Percentiles rank a stretch among this genome's conserved stretches.
Evolutionary conservation across 2,888 invertebrate genomes (phyloP).

Genomic region (Perithous albicinctus): DNA sequence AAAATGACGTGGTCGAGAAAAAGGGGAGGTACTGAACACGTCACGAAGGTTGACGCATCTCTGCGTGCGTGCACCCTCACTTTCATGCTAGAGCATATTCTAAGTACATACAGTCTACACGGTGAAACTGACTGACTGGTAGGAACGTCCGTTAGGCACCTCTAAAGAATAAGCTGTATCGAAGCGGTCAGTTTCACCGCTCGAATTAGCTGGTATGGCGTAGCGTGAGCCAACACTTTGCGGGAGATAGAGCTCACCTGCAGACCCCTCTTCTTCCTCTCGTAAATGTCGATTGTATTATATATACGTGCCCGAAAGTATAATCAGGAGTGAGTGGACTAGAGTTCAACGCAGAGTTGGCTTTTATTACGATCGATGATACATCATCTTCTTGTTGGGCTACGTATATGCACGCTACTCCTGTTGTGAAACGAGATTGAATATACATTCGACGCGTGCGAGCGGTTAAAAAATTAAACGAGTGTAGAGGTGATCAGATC

Average conservation of each 20-base stretch:
- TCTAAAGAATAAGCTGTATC: background rate
- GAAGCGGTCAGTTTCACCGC: slow-evolving; percentile 14
- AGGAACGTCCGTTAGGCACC: background rate
- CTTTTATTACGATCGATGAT: slow-evolving; percentile 78
- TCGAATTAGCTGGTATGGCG: background rate
- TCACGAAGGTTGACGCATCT: slow-evolving; percentile 52
- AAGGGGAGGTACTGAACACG: slow-evolving; percentile 9
- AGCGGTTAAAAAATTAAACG: background rate
- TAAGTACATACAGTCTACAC: background rate
- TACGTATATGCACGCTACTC: slow-evolving; percentile 41
- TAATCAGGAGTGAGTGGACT: slow-evolving; percentile 74
- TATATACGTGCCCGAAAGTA: slow-evolving; percentile 40
- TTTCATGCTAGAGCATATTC: slow-evolving; percentile 1
- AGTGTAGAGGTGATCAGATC: background rate
- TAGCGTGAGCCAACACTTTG: slow-evolving; percentile 31
- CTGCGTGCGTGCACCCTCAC: slow-evolving; percentile 1
- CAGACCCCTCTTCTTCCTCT: slow-evolving; percentile 28
- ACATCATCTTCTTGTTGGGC: slow-evolving; percentile 77
- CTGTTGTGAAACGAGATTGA: slow-evolving; percentile 23
- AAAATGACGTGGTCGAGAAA: slow-evolving; percentile 31
- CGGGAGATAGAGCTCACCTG: slow-evolving; percentile 29
- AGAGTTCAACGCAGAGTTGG: slow-evolving; percentile 65
- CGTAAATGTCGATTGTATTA: slow-evolving; percentile 22
- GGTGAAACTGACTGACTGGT: slow-evolving; percentile 1
- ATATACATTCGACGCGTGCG: slow-evolving; percentile 24